Base-by-base conservation (phyloP, 2,888 invertebrate genomes). In the Tortrix viridana region DNA sequence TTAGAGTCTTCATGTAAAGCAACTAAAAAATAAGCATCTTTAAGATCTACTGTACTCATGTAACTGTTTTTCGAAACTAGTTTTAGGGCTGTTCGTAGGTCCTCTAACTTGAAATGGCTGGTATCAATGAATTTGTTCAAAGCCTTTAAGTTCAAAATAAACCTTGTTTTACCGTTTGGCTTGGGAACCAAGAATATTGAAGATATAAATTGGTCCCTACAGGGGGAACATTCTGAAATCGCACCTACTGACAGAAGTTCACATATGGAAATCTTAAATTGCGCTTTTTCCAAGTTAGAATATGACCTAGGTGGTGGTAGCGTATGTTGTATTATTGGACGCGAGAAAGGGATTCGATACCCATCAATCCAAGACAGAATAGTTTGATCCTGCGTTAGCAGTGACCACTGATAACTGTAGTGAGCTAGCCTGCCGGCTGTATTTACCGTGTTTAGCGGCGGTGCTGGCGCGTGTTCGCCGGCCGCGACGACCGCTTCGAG, bases 71-170 rank as follows among this genome's bases (percentile, higher is more conserved):
- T 47, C 3, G 54, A 48, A 26, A 67, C 46, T 6, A 65, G 32
- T 38, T 67, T 67, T 9, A 62, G 5, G 12, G 53, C 54, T 12
- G 66, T 68, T 16, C 66, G 41, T 2, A 68, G 37, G 43, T 68
- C 66, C 41, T 69, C 65, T 6, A 67, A 14, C 56, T 67, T 67
- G 46, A 66, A 69, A 50, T 69, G 69, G 9, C 52, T 16, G 1
- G 65, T 67, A 7, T 58, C 16, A 9, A 69, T 65, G 37, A 63
- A 63, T 49, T 18, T 57, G 38, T 66, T 63, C 22, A 57, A 23
- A 0, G 52, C 54, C 26, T 66, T 66, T 26, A 60, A 46, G 22
- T 66, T 66, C 7, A 63, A 47, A 16, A 64, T 66, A 44, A 64
- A 66, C 14, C 66, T 37, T 4, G 16, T 47, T 49, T 55, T 63